Base-by-base conservation (phyloP, 2,888 invertebrate species). In the Leptinotarsa tumamoca region DNA sequence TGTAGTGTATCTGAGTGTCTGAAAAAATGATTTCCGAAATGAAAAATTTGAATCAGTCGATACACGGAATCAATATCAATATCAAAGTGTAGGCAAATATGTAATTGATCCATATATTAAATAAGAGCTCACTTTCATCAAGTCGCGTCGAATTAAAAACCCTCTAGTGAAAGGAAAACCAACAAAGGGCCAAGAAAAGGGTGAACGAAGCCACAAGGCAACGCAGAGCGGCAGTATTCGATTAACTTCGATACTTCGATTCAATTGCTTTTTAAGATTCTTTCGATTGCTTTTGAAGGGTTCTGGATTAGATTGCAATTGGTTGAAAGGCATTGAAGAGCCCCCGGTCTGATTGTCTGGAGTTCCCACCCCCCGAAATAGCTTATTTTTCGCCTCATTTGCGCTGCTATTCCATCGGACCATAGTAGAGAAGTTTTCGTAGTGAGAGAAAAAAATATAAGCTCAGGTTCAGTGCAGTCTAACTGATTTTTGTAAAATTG, bases 351-450 rank as follows among this genome's bases (percentile, higher is more conserved):
- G 73, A 77, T 76, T 79, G 77, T 79, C 72, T 74, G 71, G 50
- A 67, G 71, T 73, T 72, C 71, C 68, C 54, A 18, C 66, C 72
- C 56, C 82, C 78, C 80, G 83, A 85, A 87, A 87, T 86, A 86
- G 87, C 87, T 87, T 87, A 88, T 88, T 88, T 88, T 87, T 87
- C 87, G 88, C 87, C 87, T 87, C 88, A 88, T 88, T 88, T 88
- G 87, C 85, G 86, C 86, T 83, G 86, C 86, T 86, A 87, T 87
- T 87, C 84, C 86, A 81, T 77, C 85, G 83, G 82, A 72, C 86
- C 58, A 63, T 63, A 63, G 63, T 43, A n/a, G n/a, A 43, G 63
- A 61, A 69, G 69, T 68, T 69, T 56, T 43, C 13, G 56, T 21
- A 43, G 17, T 43, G 56, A 27, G 18, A 63, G 33, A 33, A 68